Evolutionary conservation across 2,888 invertebrate genomes (phyloP).

Genomic region (Eupeodes latifasciatus): DNA sequence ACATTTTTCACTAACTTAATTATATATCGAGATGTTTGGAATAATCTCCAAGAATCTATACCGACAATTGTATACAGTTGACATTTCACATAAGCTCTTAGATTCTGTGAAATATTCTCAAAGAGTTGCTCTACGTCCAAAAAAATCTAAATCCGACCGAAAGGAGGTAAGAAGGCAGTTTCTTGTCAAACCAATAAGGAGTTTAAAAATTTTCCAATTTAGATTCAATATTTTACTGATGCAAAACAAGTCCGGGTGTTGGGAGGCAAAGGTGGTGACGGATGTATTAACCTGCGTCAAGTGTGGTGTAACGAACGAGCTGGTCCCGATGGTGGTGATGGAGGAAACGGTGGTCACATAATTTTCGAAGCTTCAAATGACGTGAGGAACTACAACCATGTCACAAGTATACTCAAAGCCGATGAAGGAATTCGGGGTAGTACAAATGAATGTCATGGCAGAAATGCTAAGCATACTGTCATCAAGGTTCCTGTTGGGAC

Average conservation of each 20-base stretch:
- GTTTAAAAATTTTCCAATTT: neutral
- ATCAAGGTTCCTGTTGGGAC: conserved; percentile 94
- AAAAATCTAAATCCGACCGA: conserved; percentile 84
- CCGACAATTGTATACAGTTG: conserved; percentile 48
- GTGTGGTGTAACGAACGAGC: conserved; percentile 93
- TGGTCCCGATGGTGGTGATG: conserved; percentile 97
- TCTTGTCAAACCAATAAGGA: neutral
- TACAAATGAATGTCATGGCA: conserved; percentile 92
- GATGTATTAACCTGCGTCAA: conserved; percentile 93
- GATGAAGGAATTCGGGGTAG: conserved; percentile 90
- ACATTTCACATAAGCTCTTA: conserved; percentile 30
- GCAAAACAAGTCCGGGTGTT: conserved; percentile 87
- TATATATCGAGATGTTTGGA: conserved; percentile 37
- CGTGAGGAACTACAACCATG: conserved; percentile 89
- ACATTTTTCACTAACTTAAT: neutral
- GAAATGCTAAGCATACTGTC: conserved; percentile 89
- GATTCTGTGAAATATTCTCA: conserved; percentile 50
- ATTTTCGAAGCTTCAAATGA: conserved; percentile 90
- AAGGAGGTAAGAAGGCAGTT: conserved; percentile 81
- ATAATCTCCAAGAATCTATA: conserved; percentile 28
- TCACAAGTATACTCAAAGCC: conserved; percentile 87
- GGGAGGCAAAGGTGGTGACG: conserved; percentile 97
- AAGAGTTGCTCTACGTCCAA: conserved; percentile 83
- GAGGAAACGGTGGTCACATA: conserved; percentile 97
- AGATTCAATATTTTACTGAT: conserved; percentile 90